Conservation (phyloP, 2,888 invertebrate species). For the Tachina lurida region DNA sequence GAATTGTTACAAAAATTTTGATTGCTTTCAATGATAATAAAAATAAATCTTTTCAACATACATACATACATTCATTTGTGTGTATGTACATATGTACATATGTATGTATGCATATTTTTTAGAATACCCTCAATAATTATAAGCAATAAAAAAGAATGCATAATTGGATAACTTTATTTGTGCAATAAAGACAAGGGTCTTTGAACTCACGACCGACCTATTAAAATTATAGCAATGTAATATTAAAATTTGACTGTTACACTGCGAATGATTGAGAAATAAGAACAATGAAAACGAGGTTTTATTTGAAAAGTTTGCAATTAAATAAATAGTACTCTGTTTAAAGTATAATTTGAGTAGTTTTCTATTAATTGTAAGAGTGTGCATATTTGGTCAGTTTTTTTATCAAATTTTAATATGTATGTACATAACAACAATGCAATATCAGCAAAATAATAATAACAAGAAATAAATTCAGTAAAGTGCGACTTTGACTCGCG, state of each 20-base stretch:
- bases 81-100: neutral
- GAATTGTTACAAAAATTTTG: too few species aligned
- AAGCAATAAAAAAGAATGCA: neutral
- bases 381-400: neutral
- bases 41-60: too few species aligned
- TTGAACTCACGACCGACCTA: conserved; percentile 65
- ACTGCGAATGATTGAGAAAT: neutral
- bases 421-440: conserved; percentile 8
- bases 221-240: conserved; percentile 36
- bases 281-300: neutral
- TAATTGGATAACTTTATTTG: conserved; percentile 42
- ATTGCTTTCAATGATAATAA: too few species aligned
- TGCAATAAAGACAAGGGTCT: conserved; percentile 43
- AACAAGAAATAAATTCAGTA: too few species aligned
- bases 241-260: neutral
- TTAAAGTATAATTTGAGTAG: neutral
- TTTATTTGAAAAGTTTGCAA: neutral
- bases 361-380: neutral
- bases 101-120: neutral
- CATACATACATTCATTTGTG: too few species aligned
- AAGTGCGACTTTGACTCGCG: too few species aligned
- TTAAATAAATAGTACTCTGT: neutral
- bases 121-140: conserved; percentile 31
- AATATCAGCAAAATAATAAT: conserved; percentile 19
- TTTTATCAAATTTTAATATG: conserved; percentile 34